phyloP scores from a whole-genome alignment of 2,888 invertebrate genomes.

The Torymus tubicola region DNA sequence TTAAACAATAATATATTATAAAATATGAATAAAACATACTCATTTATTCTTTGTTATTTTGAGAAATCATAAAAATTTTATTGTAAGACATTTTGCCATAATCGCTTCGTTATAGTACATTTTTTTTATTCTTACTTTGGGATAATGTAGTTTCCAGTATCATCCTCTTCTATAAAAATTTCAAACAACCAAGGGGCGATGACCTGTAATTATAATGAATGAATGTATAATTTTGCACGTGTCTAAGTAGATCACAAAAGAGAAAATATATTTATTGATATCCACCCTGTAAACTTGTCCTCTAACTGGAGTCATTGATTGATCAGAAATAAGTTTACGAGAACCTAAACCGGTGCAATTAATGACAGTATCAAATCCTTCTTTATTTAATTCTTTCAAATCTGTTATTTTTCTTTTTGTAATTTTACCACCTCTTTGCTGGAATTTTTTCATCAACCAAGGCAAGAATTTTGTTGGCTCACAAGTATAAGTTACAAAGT shows the following conservation, averaged over 20 bases:
- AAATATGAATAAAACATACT: no score
- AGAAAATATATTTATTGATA: constrained; percentile 23
- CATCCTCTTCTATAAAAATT: constrained; percentile 80
- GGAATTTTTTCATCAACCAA: constrained; percentile 82
- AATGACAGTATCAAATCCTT: constrained; percentile 83
- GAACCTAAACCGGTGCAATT: constrained; percentile 89
- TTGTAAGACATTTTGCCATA: no score
- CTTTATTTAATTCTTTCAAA: constrained; percentile 77
- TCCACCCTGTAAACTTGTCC: constrained; percentile 85
- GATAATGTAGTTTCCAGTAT: constrained; percentile 84
- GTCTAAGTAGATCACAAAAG: neutral
- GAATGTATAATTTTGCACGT: no score
- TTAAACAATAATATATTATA: neutral
- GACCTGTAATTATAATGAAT: constrained; percentile 76
- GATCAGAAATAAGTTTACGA: constrained; percentile 81
- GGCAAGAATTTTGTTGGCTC: constrained; percentile 83
- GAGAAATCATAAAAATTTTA: no score
- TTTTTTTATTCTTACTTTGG: constrained; percentile 81
- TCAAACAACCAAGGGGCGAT: constrained; percentile 83
- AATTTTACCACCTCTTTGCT: constrained; percentile 80
- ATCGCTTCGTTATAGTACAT: no score
- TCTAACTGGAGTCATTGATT: constrained; percentile 81
- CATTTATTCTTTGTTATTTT: no score
- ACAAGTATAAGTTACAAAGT: constrained; percentile 83
- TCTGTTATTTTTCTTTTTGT: constrained; percentile 77